Percentiles rank a stretch among this genome's conserved stretches.
Evolutionary conservation across 1,140 invertebrate species (phyloP).

Genomic region (Chelonus insularis): DNA sequence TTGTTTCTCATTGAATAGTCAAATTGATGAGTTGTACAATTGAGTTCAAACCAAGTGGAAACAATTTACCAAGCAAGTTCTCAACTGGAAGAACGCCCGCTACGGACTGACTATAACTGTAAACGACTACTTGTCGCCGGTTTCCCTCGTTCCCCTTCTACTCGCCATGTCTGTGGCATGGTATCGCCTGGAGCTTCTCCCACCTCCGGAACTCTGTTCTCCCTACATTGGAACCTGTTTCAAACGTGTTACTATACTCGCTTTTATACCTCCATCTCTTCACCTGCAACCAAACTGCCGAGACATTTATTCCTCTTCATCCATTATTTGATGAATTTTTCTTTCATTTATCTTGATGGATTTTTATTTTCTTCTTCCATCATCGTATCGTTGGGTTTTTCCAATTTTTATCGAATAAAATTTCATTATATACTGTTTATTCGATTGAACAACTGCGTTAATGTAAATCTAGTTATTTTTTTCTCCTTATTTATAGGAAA

Average conservation of each 20-base stretch:
- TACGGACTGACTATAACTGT: slow-evolving; percentile 62
- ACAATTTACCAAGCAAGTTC: slow-evolving; percentile 34
- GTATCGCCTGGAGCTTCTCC: neutral
- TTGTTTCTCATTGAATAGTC: no score
- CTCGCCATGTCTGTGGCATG: slow-evolving; percentile 2
- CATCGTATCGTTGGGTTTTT: no score
- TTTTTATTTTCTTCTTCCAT: no score
- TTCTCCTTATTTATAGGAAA: no score
- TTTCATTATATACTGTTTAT: no score
- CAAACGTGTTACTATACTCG: neutral
- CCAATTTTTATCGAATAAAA: no score
- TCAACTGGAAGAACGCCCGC: slow-evolving; percentile 58
- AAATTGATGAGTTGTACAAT: no score
- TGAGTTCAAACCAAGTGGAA: neutral
- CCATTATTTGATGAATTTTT: no score
- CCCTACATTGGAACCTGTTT: slow-evolving; percentile 6
- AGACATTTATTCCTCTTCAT: neutral
- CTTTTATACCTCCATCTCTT: slow-evolving; percentile 1
- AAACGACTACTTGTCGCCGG: slow-evolving; percentile 60
- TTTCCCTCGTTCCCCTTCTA: slow-evolving; percentile 38
- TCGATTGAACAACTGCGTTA: no score
- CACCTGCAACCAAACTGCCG: slow-evolving; percentile 1
- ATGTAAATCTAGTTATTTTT: no score
- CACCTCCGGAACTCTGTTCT: neutral
- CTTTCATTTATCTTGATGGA: no score